Percentiles rank a stretch among this genome's conserved stretches.
These are phyloP conservation scores for Saimiri boliviensis DNA, from an alignment of 2,113 vertebrate species.

Conservation along the genomic window DNA sequence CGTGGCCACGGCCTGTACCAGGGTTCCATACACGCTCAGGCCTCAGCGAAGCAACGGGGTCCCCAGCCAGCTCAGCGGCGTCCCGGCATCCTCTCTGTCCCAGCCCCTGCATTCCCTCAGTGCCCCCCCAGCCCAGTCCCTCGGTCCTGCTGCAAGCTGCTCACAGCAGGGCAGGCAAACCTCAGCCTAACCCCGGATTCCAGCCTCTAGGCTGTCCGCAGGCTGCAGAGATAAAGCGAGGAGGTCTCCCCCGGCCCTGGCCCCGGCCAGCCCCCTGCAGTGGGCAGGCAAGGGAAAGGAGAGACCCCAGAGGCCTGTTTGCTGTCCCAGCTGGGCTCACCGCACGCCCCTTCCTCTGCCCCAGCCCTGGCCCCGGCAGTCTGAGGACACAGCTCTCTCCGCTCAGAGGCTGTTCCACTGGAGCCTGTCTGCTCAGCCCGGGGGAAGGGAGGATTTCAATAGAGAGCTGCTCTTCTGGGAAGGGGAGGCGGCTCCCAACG, in stretches of 20 bases:
- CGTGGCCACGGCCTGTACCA: background rate
- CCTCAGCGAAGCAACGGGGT: background rate
- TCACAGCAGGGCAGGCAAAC: background rate
- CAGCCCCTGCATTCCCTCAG: background rate
- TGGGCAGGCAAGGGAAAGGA: background rate
- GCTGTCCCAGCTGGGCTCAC: conserved; percentile 26
- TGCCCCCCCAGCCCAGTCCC: background rate
- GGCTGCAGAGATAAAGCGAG: conserved; percentile 6
- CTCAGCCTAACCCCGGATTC: conserved; percentile 29
- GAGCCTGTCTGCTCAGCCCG: background rate
- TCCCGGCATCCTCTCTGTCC: background rate
- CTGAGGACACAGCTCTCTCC: background rate
- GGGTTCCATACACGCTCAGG: background rate
- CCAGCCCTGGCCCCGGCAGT: background rate
- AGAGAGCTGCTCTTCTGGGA: background rate
- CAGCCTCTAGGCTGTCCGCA: background rate
- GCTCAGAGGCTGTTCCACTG: background rate
- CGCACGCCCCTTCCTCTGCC: background rate
- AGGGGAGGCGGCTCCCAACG: background rate
- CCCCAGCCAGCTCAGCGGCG: background rate
- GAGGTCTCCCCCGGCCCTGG: background rate
- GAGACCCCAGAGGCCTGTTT: conserved; percentile 22
- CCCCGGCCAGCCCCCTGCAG: background rate
- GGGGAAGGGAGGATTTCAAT: background rate
- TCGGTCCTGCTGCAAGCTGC: conserved; percentile 23